Evolutionary conservation across 2,888 invertebrate species (phyloP).

Genomic region (Philereme vetulata): DNA sequence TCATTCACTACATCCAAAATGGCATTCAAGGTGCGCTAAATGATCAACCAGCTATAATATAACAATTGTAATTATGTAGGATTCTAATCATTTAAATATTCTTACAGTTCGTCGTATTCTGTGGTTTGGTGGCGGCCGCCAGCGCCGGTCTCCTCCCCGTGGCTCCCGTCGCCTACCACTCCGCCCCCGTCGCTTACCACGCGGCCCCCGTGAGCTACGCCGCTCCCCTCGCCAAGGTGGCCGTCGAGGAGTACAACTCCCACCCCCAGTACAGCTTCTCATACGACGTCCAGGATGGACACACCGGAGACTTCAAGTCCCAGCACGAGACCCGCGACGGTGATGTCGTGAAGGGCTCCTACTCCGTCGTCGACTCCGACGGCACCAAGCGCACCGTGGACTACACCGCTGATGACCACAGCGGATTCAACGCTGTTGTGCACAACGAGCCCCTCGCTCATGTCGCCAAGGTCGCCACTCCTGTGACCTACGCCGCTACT

Average conservation of each 20-base stretch:
- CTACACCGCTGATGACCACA: slow-evolving; percentile 77
- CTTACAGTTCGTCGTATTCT: slow-evolving; percentile 58
- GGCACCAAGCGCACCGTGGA: slow-evolving; percentile 79
- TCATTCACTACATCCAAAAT: slow-evolving; percentile 32
- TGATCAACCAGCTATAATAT: slow-evolving; percentile 1
- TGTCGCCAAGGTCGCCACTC: slow-evolving; percentile 45
- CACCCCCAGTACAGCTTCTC: slow-evolving; percentile 69
- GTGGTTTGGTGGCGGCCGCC: slow-evolving; percentile 57
- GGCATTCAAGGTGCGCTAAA: slow-evolving; percentile 39
- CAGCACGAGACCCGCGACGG: slow-evolving; percentile 77
- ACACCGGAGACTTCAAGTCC: slow-evolving; percentile 74
- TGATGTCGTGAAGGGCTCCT: slow-evolving; percentile 77
- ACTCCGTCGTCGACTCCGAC: slow-evolving; percentile 77
- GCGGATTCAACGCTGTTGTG: slow-evolving; percentile 81
- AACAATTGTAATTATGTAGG: background rate
- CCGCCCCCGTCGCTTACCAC: slow-evolving; percentile 50
- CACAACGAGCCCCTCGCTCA: slow-evolving; percentile 68
- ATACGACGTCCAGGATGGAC: slow-evolving; percentile 70
- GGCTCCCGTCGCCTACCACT: slow-evolving; percentile 45
- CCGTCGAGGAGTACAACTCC: slow-evolving; percentile 54
- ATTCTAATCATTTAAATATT: slow-evolving; percentile 19
- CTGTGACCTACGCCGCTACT: slow-evolving; percentile 36
- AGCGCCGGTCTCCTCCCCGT: slow-evolving; percentile 57
- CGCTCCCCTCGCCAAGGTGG: slow-evolving; percentile 41
- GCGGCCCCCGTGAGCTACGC: slow-evolving; percentile 46